phyloP scores from a whole-genome alignment of 2,113 vertebrate genomes.

The Gopherus flavomarginatus region DNA sequence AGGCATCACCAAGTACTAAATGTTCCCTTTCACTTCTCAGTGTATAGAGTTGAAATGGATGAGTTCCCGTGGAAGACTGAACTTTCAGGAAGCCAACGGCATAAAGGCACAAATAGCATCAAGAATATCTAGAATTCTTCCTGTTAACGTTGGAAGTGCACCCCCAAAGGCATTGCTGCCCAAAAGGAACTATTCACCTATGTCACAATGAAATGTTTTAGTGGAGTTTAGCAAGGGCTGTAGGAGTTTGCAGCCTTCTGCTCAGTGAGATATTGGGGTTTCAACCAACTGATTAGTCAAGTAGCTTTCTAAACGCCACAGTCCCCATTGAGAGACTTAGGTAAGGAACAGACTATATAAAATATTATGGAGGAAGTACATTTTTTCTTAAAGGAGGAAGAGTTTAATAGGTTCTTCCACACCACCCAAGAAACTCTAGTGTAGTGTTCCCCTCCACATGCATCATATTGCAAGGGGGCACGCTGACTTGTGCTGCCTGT shows the following conservation, averaged over 20 bases:
- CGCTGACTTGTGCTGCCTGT: background rate
- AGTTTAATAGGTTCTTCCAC: background rate
- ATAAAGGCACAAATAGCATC: background rate
- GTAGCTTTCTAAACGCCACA: background rate
- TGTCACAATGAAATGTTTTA: background rate
- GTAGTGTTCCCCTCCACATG: too few relatives aligned
- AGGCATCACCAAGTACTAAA: background rate
- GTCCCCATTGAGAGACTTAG: accelerated
- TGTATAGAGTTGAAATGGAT: background rate
- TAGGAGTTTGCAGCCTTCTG: background rate
- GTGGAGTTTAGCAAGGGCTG: background rate
- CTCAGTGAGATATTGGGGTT: background rate
- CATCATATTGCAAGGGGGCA: background rate
- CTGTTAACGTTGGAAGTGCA: background rate
- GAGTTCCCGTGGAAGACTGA: background rate
- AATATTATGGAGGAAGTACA: background rate
- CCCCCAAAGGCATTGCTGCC: background rate
- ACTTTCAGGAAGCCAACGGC: background rate
- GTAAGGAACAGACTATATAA: background rate
- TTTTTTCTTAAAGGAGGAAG: background rate
- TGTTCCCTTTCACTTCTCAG: background rate
- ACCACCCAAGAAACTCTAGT: background rate
- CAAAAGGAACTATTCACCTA: background rate
- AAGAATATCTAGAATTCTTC: background rate
- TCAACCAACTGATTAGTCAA: background rate